phyloP scores from a whole-genome alignment of 2,888 invertebrate genomes.

The Rhingia campestris region DNA sequence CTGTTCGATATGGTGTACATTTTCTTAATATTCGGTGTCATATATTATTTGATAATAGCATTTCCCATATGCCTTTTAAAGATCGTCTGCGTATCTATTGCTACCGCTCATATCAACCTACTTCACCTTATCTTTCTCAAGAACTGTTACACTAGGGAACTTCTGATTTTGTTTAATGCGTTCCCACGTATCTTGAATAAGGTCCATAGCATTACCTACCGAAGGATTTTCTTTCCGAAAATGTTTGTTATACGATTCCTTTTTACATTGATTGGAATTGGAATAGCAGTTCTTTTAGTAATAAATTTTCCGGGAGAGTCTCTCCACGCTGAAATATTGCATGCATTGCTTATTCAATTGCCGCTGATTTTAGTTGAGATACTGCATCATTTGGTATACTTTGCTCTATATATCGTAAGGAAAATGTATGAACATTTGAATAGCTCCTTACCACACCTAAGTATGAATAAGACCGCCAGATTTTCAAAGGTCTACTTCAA shows the following conservation, averaged over 20 bases:
- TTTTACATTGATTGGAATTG: constrained; percentile 2
- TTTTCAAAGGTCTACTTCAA: constrained; percentile 15
- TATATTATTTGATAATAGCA: no score
- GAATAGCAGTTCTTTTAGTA: not conserved
- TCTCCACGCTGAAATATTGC: not conserved
- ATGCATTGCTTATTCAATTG: not conserved
- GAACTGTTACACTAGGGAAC: not conserved
- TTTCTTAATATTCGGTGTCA: not conserved
- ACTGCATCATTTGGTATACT: constrained; percentile 38
- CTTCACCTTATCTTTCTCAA: constrained; percentile 2
- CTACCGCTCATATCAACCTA: not conserved
- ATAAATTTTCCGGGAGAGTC: not conserved
- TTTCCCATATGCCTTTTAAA: not conserved
- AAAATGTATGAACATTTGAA: constrained; percentile 37
- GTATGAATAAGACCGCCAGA: not conserved
- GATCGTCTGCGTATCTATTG: not conserved
- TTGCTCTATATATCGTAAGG: constrained; percentile 13
- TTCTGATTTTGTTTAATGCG: constrained; percentile 2
- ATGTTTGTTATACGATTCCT: not conserved
- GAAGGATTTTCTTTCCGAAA: constrained; percentile 5
- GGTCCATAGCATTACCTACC: not conserved
- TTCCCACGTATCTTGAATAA: not conserved
- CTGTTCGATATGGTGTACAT: not conserved
- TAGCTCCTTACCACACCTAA: not conserved
- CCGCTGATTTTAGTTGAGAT: constrained; percentile 29